These are phyloP conservation scores for Peromyscus nudipes DNA, from an alignment of 2,797 vertebrate genomes.

Conservation along the genomic window DNA sequence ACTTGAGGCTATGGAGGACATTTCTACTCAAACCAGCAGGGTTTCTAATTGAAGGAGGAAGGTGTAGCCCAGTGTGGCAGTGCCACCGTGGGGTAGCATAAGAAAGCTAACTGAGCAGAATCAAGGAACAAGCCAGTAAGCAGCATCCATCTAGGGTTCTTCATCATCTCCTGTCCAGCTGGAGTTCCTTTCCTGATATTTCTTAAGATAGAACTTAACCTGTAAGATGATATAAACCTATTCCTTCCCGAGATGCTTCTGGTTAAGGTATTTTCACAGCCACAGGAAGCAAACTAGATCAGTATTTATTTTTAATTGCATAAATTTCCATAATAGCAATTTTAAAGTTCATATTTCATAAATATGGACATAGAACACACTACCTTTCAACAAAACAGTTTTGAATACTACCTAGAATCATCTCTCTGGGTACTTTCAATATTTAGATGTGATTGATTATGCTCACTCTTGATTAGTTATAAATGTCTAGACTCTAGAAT, in stretches of 20 bases:
- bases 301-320: not conserved
- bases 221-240: too few species aligned
- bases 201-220: not conserved
- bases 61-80: not conserved
- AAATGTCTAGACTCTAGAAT: not conserved
- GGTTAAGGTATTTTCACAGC: not conserved
- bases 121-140: not conserved
- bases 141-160: too few species aligned
- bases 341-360: not conserved
- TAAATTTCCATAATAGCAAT: not conserved
- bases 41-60: not conserved
- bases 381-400: not conserved
- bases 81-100: too few species aligned
- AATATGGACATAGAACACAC: not conserved
- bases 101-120: not conserved
- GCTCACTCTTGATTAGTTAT: not conserved
- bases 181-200: not conserved
- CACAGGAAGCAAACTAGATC: not conserved
- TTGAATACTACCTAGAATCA: not conserved
- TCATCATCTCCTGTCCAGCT: not conserved
- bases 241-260: not conserved
- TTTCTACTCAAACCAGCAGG: not conserved
- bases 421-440: not conserved
- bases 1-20: not conserved
- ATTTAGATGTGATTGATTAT: not conserved